Conservation (phyloP, 2,113 vertebrate species). For the pig (Sus scrofa) region T2T-Sscrofa CM000828.6:71273501-71274000, state of each 20-base stretch:
- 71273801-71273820: too few relatives aligned
- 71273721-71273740: not conserved
- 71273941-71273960: not conserved
- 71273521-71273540: not conserved
- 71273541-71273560: rapidly evolving
- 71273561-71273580: not conserved
- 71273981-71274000: not conserved
- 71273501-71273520: not conserved
- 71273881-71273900: not conserved
- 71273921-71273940: not conserved
- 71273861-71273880: too few relatives aligned
- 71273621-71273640: too few relatives aligned
- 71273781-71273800: not conserved
- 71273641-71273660: not conserved
- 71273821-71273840: not conserved
- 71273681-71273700: not conserved
- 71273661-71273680: too few relatives aligned
- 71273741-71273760: not conserved
- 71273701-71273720: rapidly evolving
- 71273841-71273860: rapidly evolving
- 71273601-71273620: not conserved
- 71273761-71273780: not conserved
- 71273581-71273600: too few relatives aligned
- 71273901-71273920: not conserved
- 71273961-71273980: not conserved